Conservation (phyloP, 2,888 invertebrate genomes). For the Brachynemurus nebulosus region DNA sequence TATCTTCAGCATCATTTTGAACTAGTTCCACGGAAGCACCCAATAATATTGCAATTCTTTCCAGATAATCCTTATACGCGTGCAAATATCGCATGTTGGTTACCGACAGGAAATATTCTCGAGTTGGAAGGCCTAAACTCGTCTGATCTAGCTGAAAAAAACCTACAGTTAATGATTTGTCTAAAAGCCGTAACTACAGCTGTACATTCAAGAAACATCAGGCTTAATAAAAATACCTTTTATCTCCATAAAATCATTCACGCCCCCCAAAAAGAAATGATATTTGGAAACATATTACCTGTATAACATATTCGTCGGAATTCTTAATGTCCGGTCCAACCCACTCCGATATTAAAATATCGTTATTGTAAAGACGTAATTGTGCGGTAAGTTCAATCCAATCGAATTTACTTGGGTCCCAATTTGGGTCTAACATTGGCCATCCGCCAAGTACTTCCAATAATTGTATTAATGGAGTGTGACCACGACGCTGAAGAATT, state of each 20-base stretch:
- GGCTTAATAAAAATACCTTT: no score
- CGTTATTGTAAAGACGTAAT: constrained; percentile 68
- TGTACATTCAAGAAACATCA: no score
- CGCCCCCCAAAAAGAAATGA: no score
- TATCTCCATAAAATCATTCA: no score
- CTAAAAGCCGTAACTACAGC: no score
- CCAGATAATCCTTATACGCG: constrained; percentile 69
- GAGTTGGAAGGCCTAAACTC: constrained; percentile 58
- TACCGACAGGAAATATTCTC: constrained; percentile 59
- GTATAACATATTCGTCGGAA: constrained; percentile 77
- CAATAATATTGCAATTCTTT: constrained; percentile 54
- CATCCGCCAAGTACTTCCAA: constrained; percentile 71
- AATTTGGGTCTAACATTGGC: constrained; percentile 59
- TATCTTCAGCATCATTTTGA: constrained; percentile 47
- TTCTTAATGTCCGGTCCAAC: constrained; percentile 90
- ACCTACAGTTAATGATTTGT: constrained; percentile 5
- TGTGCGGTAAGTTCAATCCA: constrained; percentile 62
- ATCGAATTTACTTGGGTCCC: constrained; percentile 52
- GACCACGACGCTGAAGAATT: constrained; percentile 52
- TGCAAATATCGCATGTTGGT: constrained; percentile 49
- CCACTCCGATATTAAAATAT: constrained; percentile 73
- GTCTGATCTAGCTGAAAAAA: constrained; percentile 71
- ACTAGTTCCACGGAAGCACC: constrained; percentile 54
- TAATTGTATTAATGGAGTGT: constrained; percentile 53
- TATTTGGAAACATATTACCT: constrained; percentile 37